Base-by-base conservation (phyloP, 2,113 vertebrate species). In the Cynoglossus semilaevis region DNA sequence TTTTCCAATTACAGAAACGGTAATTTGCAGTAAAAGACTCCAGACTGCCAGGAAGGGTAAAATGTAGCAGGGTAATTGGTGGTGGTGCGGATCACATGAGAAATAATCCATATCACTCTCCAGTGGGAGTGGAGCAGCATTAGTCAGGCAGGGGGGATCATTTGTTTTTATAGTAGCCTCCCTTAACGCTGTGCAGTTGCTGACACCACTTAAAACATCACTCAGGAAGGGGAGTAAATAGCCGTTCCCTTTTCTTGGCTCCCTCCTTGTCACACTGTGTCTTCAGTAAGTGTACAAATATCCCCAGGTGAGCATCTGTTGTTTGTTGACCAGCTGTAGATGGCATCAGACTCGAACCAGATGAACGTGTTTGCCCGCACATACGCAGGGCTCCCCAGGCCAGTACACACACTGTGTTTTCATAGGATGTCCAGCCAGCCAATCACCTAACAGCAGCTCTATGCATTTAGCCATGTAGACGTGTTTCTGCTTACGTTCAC, bases 1-100 rank as follows among this genome's bases (percentile, higher is more conserved):
- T 79, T 85, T 79, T 83, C 74, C 74, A 82, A 85, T 85, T 78
- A 84, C 76, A 82, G 77, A 79, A 85, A 74, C 68, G 15, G 68
- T 84, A 80, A 87, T 88, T 88, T 87, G 73, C 67, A 52, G 47
- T 67, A 76, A 77, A 79, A 56, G 58, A 66, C 75, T 74, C 62
- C 73, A 71, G 66, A 76, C 82, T 79, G 75, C 72, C 41, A 51
- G 68, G 58, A 70, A 78, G 67, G 60, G 46, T 49, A 52, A 53
- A 74, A 73, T 69, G 52, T 51, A 58, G 57, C 37, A 11, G 57
- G 61, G 58, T 77, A 72, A 73, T 85, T 71, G 55, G 44, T 71
- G 67, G 48, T 61, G 51, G 65, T 12, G 22, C 19, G 44, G 45
- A 60, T 77, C 34, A 34, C 51, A 50, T 41, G 61, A 77, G 67